phyloP scores from a whole-genome alignment of 2,888 invertebrate genomes.

The Embidobia sp. region DNA sequence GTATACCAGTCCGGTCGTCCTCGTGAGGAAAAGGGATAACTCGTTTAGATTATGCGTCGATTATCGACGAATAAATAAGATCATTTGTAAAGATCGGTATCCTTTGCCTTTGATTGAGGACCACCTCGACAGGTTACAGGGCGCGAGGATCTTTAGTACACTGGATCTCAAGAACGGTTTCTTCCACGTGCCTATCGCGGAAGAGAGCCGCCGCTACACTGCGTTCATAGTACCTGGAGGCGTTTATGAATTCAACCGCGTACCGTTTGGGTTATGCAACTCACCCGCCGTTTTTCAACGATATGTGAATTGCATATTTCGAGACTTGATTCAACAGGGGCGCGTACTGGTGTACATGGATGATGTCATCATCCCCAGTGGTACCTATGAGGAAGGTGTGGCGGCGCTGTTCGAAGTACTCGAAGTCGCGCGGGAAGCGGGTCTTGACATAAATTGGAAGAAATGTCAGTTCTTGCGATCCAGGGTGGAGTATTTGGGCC shows the following conservation, averaged over 20 bases:
- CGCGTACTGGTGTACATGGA: background rate
- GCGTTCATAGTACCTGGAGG: slow-evolving; percentile 1
- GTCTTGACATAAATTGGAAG: background rate
- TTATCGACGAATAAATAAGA: background rate
- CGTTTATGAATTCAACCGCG: background rate
- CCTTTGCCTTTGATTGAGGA: background rate
- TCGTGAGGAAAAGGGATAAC: background rate
- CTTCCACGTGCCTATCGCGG: background rate
- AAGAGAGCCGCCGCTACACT: background rate
- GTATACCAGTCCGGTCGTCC: background rate
- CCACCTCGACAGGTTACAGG: background rate
- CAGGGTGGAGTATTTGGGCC: background rate
- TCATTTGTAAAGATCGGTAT: background rate
- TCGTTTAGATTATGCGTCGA: background rate
- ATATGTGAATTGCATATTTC: background rate
- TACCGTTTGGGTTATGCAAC: slow-evolving; percentile 4
- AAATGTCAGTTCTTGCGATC: slow-evolving; percentile 2
- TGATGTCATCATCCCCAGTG: background rate
- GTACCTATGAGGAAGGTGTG: background rate
- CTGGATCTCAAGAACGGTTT: background rate
- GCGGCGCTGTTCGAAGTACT: background rate
- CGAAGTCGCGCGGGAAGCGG: background rate
- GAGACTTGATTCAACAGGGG: background rate
- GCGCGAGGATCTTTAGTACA: background rate
- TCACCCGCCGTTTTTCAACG: background rate